Evolutionary conservation across 2,888 invertebrate species (phyloP).

Genomic region (Hypomecis punctinalis): DNA sequence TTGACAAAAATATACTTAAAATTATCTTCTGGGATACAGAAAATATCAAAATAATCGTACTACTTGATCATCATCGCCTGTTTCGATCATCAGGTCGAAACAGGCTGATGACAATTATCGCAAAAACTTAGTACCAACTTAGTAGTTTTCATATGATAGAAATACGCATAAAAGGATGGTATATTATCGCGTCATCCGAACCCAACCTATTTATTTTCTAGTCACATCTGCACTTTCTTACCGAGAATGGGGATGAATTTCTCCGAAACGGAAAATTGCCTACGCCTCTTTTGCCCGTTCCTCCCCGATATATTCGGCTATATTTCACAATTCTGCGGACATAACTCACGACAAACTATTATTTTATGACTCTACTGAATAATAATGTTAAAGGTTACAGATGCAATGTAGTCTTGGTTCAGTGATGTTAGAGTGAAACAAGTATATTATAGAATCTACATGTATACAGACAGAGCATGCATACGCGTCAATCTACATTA

Average conservation of each 20-base stretch:
- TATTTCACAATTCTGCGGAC: conserved; percentile 7
- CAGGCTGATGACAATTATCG: too few relatives aligned
- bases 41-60: too few relatives aligned
- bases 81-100: too few relatives aligned
- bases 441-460: not conserved
- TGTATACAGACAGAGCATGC: too few relatives aligned
- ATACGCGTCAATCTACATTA: too few relatives aligned
- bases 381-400: not conserved
- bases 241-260: conserved; percentile 9
- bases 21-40: too few relatives aligned
- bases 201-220: conserved; percentile 1
- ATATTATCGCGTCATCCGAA: not conserved
- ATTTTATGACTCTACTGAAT: conserved; percentile 6
- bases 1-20: too few relatives aligned
- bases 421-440: not conserved
- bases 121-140: too few relatives aligned
- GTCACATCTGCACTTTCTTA: conserved; percentile 12
- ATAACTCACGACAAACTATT: conserved; percentile 9
- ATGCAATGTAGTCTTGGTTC: too few relatives aligned
- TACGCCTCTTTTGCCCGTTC: conserved; percentile 13
- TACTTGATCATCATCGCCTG: too few relatives aligned
- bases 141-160: not conserved
- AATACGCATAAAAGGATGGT: too few relatives aligned
- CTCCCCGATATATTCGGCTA: not conserved
- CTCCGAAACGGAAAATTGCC: conserved; percentile 19